Evolutionary conservation across 2,797 vertebrate species (phyloP).

Genomic region (Syngnathus rostellatus): DNA sequence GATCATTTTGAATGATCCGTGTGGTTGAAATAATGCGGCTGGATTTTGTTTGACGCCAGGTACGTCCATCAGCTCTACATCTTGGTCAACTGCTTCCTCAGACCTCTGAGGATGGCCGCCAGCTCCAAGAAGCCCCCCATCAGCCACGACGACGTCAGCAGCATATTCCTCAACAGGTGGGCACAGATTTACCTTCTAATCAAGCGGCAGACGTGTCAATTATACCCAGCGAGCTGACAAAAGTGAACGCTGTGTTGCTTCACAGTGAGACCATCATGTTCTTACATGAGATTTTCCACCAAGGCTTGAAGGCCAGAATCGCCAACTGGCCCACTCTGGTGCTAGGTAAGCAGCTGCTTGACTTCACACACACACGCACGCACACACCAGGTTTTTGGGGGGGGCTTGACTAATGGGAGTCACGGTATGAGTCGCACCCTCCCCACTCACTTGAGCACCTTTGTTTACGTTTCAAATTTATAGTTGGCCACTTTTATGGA

Average conservation of each 20-base stretch:
- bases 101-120: slow-evolving; percentile 93
- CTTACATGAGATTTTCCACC: slow-evolving; percentile 98
- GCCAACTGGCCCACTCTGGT: slow-evolving; percentile 98
- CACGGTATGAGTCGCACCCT: too few species aligned
- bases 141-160: slow-evolving; percentile 93
- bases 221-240: neutral
- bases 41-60: slow-evolving; percentile 27
- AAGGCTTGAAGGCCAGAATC: slow-evolving; percentile 95
- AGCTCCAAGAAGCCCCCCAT: slow-evolving; percentile 98
- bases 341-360: slow-evolving; percentile 77
- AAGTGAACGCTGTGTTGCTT: slow-evolving; percentile 11
- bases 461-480: too few species aligned
- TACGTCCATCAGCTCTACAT: slow-evolving; percentile 94
- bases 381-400: neutral
- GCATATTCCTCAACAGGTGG: slow-evolving; percentile 97
- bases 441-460: too few species aligned
- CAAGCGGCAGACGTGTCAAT: slow-evolving; percentile 7
- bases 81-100: slow-evolving; percentile 91
- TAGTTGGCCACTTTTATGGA: too few species aligned
- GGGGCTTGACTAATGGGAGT: too few species aligned
- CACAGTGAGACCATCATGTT: slow-evolving; percentile 98
- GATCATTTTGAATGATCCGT: too few species aligned
- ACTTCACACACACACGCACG: slow-evolving; percentile 6
- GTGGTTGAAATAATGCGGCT: too few species aligned
- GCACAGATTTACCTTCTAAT: slow-evolving; percentile 1